Base-by-base conservation (phyloP, 2,113 vertebrate genomes). In the Petroica traversi region DNA sequence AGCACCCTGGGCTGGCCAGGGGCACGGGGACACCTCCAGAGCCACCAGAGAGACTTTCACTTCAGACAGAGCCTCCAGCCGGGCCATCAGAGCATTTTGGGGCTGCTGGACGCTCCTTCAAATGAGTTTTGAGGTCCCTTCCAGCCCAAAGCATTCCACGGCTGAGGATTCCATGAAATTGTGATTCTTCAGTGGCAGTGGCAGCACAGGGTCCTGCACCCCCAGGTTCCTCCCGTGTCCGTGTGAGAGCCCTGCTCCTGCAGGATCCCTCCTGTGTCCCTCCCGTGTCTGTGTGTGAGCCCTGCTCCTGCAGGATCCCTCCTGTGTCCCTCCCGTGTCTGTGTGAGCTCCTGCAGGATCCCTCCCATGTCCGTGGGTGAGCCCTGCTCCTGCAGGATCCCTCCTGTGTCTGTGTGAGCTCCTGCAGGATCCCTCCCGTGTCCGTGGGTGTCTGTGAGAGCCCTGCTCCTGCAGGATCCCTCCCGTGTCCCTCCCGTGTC, bases 151-250 rank as follows among this genome's bases (percentile, higher is more conserved):
- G 5, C 64, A 2, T 2, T 5, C 40, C 2, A 2, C 0, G 73
- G 4, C 0, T 1, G 58, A 0, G 0, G 57, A 8, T 6, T 4
- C 16, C 7, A 5, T 3, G 20, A 4, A 36, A 3, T 5, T 1
- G 1, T 3, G 23, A 13, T 14, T 52, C 54, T 29, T 16, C 1
- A 3, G 4, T 0, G 4, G 28, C 34, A 51, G 6, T 0, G 3
- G 4, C 6, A 4, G 12, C 3, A 8, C 28, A 2, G 3, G 8
- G 25, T 0, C 5, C 24, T 12, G 17, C 64, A 4, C 23, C 55
- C n/a, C n/a, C n/a, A n/a, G n/a, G n/a, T n/a, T n/a, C 34, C 28
- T 16, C 20, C 16, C 4, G 3, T 11, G 23, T 0, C 19, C 7
- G 0, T 5, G 16, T 2, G 57, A 34, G 3, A 68, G 15, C 61